Percentiles rank a stretch among this genome's conserved stretches.
These are phyloP conservation scores for Rhineura floridana DNA, from an alignment of 2,113 vertebrate genomes.

Conservation along the genomic window DNA sequence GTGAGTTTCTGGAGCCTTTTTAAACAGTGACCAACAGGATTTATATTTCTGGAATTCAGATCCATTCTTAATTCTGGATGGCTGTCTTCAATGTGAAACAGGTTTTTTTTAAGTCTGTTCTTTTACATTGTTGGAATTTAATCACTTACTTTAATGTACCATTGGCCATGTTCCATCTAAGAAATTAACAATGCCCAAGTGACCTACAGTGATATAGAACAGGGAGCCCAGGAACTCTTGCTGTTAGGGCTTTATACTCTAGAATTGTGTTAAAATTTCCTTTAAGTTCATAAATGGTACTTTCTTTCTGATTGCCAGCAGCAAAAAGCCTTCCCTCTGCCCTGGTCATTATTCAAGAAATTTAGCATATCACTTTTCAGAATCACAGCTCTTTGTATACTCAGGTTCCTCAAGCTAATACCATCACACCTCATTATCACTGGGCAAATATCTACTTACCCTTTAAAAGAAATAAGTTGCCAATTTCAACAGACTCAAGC, in stretches of 20 bases:
- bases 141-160: conserved; percentile 41
- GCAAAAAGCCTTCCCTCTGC: conserved; percentile 8
- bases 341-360: neutral
- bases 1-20: neutral
- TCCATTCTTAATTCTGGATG: conserved; percentile 5
- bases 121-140: conserved; percentile 38
- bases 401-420: conserved; percentile 69
- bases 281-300: conserved; percentile 16
- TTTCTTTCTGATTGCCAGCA: neutral
- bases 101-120: conserved; percentile 27
- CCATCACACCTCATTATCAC: conserved; percentile 26
- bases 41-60: neutral
- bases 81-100: neutral
- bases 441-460: conserved; percentile 26
- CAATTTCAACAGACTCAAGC: conserved; percentile 54
- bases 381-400: conserved; percentile 51
- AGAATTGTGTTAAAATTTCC: neutral
- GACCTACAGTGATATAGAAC: conserved; percentile 18
- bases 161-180: conserved; percentile 39
- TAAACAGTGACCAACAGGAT: conserved; percentile 19
- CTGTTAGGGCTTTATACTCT: conserved; percentile 19
- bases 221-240: neutral
- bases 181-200: conserved; percentile 37
- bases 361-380: neutral
- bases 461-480: conserved; percentile 39